Conservation (phyloP, 1,140 invertebrate genomes). For the Ladona fulva region DNA sequence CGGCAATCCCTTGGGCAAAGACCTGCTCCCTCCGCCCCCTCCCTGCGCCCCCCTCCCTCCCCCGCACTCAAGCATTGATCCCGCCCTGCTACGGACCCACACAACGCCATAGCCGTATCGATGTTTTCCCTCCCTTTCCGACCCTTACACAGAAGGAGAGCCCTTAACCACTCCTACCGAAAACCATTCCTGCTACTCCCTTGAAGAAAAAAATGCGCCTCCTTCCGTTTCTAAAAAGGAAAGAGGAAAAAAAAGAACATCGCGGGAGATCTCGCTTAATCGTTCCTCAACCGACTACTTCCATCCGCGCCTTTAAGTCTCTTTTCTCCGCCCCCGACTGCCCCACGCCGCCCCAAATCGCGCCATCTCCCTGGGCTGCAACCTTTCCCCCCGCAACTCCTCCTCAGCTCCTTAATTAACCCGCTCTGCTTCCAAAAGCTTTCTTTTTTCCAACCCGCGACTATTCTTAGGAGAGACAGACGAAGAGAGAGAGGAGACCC, state of each 20-base stretch:
- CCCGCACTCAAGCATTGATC: not conserved
- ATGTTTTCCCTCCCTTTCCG: not conserved
- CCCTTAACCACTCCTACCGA: not conserved
- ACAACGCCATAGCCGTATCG: not conserved
- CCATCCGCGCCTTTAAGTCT: not conserved
- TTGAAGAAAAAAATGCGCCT: no score
- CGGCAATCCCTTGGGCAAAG: slow-evolving; percentile 6
- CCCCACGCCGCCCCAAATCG: not conserved
- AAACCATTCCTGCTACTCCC: no score
- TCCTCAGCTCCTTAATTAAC: not conserved
- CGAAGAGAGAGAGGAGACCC: no score
- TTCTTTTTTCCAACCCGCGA: not conserved
- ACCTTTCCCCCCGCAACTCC: not conserved
- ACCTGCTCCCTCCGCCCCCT: not conserved
- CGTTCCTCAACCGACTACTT: not conserved
- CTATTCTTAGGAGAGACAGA: not conserved
- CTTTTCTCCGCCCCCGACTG: not conserved
- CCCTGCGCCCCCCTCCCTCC: not conserved
- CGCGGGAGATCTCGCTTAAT: not conserved
- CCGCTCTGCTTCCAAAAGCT: not conserved
- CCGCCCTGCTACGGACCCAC: not conserved
- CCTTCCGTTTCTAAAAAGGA: no score
- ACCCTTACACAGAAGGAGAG: not conserved
- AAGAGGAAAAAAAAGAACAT: not conserved
- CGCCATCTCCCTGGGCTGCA: no score